Evolutionary conservation across 2,888 invertebrate genomes (phyloP).

Genomic region (Cephus spinipes): DNA sequence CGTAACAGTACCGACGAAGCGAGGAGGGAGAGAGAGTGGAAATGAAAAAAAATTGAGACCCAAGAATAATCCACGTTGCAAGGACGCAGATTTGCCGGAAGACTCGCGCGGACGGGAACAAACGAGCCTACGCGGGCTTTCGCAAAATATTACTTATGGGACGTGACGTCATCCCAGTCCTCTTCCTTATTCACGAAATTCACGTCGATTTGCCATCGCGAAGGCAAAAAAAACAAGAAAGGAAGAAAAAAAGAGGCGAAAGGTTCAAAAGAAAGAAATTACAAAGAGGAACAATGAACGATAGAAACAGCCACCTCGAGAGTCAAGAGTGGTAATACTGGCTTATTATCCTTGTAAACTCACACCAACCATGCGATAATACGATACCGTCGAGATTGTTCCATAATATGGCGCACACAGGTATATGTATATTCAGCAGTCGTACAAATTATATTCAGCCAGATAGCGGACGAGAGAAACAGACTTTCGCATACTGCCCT

Average conservation of each 20-base stretch:
- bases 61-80: not conserved
- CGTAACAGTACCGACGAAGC: not conserved
- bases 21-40: not conserved
- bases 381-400: not conserved
- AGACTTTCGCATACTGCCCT: not conserved
- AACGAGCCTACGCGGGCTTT: not conserved
- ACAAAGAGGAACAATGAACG: not conserved
- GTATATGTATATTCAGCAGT: not conserved
- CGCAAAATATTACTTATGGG: not conserved
- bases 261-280: not conserved
- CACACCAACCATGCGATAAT: constrained; percentile 14
- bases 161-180: not conserved
- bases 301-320: constrained; percentile 40
- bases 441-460: not conserved
- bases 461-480: not conserved
- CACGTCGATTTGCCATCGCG: constrained; percentile 40
- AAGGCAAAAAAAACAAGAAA: not conserved
- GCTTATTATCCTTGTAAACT: constrained; percentile 53
- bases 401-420: not conserved
- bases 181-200: constrained; percentile 21
- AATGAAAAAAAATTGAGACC: not conserved
- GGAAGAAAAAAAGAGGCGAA: not conserved
- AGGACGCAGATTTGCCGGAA: not conserved
- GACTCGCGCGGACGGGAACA: not conserved
- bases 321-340: constrained; percentile 36